Conservation (phyloP, 1,140 invertebrate genomes). For the Eueides isabella region DNA sequence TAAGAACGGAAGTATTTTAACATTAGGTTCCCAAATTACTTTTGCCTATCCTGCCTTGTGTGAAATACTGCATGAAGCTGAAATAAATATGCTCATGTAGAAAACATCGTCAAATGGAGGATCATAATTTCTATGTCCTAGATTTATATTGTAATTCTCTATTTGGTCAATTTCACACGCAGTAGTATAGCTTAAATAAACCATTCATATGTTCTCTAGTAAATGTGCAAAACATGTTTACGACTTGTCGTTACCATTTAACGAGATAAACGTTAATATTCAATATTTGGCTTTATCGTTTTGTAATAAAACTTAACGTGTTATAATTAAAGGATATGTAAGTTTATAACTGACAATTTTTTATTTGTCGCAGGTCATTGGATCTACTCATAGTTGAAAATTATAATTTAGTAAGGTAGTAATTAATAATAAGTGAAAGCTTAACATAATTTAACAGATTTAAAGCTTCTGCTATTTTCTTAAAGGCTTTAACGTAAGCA, state of each 20-base stretch:
- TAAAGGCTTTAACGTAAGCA: no score
- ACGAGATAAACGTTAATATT: constrained; percentile 46
- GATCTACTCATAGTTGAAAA: constrained; percentile 14
- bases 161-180: background rate
- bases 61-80: no score
- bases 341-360: constrained; percentile 39
- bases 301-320: constrained; percentile 50
- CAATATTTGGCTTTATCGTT: constrained; percentile 44
- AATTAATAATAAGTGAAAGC: no score
- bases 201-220: background rate
- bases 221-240: constrained; percentile 41
- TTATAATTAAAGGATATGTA: constrained; percentile 38
- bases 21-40: no score
- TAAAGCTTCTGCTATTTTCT: no score
- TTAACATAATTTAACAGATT: no score
- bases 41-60: no score
- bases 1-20: no score
- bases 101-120: no score
- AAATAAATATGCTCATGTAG: no score
- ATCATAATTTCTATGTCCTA: background rate
- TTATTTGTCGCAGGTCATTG: constrained; percentile 25
- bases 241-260: constrained; percentile 40
- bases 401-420: no score
- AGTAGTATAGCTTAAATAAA: background rate
- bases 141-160: background rate